Base-by-base conservation (phyloP, 2,888 invertebrate genomes). In the Cyaniris semiargus region DNA sequence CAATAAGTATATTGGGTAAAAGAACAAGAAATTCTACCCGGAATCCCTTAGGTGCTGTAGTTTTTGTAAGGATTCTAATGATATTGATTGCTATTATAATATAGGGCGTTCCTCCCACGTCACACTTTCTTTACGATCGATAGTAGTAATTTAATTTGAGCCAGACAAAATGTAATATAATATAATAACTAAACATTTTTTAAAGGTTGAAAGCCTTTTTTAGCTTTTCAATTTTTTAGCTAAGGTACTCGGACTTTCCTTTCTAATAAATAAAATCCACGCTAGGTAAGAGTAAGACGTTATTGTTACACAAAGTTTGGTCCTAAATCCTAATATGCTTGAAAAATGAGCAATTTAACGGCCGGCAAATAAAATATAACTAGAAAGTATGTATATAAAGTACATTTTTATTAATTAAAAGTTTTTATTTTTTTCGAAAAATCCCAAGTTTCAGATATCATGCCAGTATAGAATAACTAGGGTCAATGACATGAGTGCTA, bases 401-500 rank as follows among this genome's bases (percentile, higher is more conserved):
- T 38, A 2, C 38, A 38, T 38, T 3, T 38, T 38, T 38, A 3
- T 38, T 38, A 10, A 38, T 8, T 38, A 38, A 60, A 21, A 60
- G 23, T 60, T 58, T 5, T 18, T 71, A 71, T 71, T 21, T 34
- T 34, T 70, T n/a, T n/a, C 31, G 3, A 70, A 70, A 70, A 27
- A 18, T 18, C 53, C 76, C 18, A 53, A 53, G 53, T 53, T 21
- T 58, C 58, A 58, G 58, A 18, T 18, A 53, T 53, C n/a, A 56
- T n/a, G n/a, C 1, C 8, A 21, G 1, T n/a, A 56, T 18, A 7
- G n/a, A n/a, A 58, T 23, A 78, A 79, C 80, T 78, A 66, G 82
- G 85, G 85, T 88, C 86, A 85, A 84, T 87, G 86, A 84, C 88
- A 85, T 81, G 78, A 80, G 82, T 76, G 74, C 76, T 70, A 66